phyloP scores from a whole-genome alignment of 2,797 vertebrate species.

The Hafferia zeledoni region DNA sequence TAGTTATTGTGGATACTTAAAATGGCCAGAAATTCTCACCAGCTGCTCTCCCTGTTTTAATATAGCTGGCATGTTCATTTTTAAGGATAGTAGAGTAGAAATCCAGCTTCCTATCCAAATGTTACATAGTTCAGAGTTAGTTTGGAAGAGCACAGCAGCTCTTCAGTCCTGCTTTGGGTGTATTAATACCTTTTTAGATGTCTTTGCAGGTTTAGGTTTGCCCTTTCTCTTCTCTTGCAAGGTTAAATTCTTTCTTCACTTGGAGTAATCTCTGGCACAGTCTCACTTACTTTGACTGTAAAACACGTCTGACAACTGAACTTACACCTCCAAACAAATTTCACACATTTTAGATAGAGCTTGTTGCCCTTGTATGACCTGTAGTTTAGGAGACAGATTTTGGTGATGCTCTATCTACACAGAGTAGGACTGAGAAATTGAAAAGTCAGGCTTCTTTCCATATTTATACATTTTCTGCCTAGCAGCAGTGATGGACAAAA shows the following conservation, averaged over 20 bases:
- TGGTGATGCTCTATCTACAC: not conserved
- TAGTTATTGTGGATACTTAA: not conserved
- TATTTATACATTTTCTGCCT: constrained; percentile 8
- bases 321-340: constrained; percentile 2
- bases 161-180: not conserved
- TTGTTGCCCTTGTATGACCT: not conserved
- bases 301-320: constrained; percentile 17
- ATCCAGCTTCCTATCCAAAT: not conserved
- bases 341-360: not conserved
- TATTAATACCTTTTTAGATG: not conserved
- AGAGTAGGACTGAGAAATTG: not conserved
- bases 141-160: not conserved
- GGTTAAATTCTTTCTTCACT: not conserved
- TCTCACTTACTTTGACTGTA: not conserved
- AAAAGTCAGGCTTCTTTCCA: not conserved
- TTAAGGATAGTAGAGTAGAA: not conserved
- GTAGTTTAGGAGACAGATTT: not conserved
- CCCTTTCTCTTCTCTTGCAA: not conserved
- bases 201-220: not conserved
- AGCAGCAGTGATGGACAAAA: not conserved
- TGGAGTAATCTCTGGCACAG: not conserved
- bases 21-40: not conserved
- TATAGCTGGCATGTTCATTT: not conserved
- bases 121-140: not conserved
- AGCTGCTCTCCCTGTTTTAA: not conserved